phyloP scores from a whole-genome alignment of 2,113 vertebrate species.

The Azemiops feae region DNA sequence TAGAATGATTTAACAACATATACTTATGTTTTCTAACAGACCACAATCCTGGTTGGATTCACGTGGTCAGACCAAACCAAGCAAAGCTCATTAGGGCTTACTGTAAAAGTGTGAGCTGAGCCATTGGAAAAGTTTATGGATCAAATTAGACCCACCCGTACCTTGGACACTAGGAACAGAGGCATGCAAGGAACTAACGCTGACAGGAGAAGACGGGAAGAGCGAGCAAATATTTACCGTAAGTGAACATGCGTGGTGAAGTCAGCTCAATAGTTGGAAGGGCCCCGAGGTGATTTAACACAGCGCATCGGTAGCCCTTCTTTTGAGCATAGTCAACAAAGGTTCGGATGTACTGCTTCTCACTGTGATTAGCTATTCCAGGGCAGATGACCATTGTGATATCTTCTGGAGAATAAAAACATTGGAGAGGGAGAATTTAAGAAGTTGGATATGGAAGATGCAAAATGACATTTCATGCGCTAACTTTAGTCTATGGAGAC shows the following conservation, averaged over 20 bases:
- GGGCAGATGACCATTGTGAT: slow-evolving; percentile 99
- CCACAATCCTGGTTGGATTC: background rate
- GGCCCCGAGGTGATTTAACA: slow-evolving; percentile 94
- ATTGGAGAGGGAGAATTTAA: background rate
- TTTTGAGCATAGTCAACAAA: slow-evolving; percentile 96
- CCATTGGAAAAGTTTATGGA: background rate
- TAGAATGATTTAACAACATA: background rate
- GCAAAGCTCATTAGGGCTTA: background rate
- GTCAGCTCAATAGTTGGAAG: slow-evolving; percentile 96
- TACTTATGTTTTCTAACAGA: background rate
- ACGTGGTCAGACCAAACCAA: background rate
- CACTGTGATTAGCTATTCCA: slow-evolving; percentile 97
- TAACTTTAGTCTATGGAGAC: background rate
- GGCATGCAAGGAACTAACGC: background rate
- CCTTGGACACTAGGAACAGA: background rate
- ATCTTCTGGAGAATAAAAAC: slow-evolving; percentile 75
- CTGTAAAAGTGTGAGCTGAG: background rate
- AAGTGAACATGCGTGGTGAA: slow-evolving; percentile 97
- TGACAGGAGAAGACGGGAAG: background rate
- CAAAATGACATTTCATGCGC: background rate
- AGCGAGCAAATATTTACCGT: slow-evolving; percentile 73
- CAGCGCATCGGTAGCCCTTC: slow-evolving; percentile 93
- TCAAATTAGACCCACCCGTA: background rate
- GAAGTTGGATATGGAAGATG: background rate
- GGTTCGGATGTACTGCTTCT: slow-evolving; percentile 98